Percentiles rank a stretch among this genome's conserved stretches.
phyloP scores from a whole-genome alignment of 2,888 invertebrate species.

The Trichopria drosophilae region DNA sequence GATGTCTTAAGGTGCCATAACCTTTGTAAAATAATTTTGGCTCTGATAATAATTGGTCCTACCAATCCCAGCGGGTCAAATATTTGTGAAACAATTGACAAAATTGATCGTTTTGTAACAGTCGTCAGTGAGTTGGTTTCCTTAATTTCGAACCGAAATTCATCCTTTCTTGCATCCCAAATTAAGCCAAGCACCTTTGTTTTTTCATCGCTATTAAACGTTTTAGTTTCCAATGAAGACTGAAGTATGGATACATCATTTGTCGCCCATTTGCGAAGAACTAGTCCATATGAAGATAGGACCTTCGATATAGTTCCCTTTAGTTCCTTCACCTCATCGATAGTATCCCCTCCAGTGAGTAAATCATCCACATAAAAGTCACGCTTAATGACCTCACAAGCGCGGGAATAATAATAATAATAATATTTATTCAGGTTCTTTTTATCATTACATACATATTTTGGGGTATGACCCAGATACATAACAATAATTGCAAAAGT shows the following conservation, averaged over 20 bases:
- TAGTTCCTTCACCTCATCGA: conserved; percentile 9
- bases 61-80: conserved; percentile 20
- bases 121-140: not conserved
- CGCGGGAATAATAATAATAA: conserved; percentile 20
- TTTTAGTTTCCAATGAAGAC: not conserved
- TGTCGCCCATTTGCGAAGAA: conserved; percentile 5
- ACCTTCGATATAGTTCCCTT: not conserved
- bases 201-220: not conserved
- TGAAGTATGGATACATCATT: not conserved
- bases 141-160: conserved; percentile 9
- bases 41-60: conserved; percentile 4
- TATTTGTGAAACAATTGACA: conserved; percentile 33
- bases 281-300: not conserved
- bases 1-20: conserved; percentile 4
- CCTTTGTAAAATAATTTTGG: conserved; percentile 11
- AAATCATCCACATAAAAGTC: conserved; percentile 27
- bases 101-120: conserved; percentile 12
- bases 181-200: conserved; percentile 9
- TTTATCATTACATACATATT: no score
- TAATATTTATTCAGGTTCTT: no score
- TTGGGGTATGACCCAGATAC: no score
- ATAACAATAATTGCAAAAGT: no score
- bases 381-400: not conserved
- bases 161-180: conserved; percentile 5
- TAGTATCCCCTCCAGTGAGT: conserved; percentile 14